Conservation (phyloP, 2,797 vertebrate genomes). For the Leptatherina wallacei region DNA sequence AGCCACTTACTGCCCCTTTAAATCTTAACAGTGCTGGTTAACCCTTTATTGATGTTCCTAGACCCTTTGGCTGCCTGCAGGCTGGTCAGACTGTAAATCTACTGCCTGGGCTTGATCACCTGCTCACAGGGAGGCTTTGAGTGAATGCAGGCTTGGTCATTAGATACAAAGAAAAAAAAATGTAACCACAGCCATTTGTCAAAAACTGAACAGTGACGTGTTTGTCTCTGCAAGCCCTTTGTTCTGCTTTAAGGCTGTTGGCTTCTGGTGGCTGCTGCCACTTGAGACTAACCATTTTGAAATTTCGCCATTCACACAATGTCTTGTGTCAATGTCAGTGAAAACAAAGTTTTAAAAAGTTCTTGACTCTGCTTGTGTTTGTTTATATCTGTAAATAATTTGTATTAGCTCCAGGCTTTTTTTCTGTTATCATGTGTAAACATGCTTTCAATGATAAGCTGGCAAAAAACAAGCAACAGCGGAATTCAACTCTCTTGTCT, state of each 20-base stretch:
- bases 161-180: constrained; percentile 50
- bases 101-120: constrained; percentile 70
- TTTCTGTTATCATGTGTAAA: constrained; percentile 14
- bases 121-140: constrained; percentile 65
- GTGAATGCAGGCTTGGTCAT: constrained; percentile 66
- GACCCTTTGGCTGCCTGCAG: constrained; percentile 71
- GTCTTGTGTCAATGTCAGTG: constrained; percentile 9
- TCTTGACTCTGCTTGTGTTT: constrained; percentile 14
- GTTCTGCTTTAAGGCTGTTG: constrained; percentile 46
- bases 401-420: constrained; percentile 24
- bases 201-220: constrained; percentile 37
- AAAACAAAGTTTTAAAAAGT: constrained; percentile 24
- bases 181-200: constrained; percentile 49
- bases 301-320: constrained; percentile 41
- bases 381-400: constrained; percentile 50
- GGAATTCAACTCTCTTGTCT: constrained; percentile 26
- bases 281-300: constrained; percentile 40
- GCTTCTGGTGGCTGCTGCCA: constrained; percentile 49
- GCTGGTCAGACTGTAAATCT: constrained; percentile 67
- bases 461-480: constrained; percentile 31
- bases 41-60: constrained; percentile 81
- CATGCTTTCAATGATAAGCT: constrained; percentile 25
- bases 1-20: constrained; percentile 83
- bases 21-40: constrained; percentile 82
- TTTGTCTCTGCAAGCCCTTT: constrained; percentile 50